Conservation (phyloP, 2,113 vertebrate species). For the Chascanopsetta lugubris region DNA sequence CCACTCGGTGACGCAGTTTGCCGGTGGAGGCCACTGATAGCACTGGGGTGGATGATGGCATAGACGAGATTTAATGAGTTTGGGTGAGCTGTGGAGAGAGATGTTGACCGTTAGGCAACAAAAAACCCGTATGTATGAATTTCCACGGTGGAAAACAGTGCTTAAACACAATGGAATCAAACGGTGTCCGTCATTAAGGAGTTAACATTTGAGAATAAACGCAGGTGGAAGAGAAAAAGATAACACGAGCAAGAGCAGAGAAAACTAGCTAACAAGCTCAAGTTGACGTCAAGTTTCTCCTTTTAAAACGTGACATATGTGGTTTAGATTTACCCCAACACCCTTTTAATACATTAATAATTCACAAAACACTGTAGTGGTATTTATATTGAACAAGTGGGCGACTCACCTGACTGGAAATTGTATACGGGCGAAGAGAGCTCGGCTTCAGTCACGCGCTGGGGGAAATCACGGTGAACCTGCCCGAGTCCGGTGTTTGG, state of each 20-base stretch:
- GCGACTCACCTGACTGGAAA: constrained; percentile 56
- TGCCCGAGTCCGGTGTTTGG: constrained; percentile 19
- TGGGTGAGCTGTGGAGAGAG: constrained; percentile 39
- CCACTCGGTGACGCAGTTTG: constrained; percentile 79
- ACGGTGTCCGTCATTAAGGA: neutral
- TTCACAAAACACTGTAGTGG: neutral
- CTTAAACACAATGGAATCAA: neutral
- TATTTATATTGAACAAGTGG: neutral
- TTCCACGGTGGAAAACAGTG: neutral
- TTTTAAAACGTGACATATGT: neutral
- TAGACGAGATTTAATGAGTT: constrained; percentile 52
- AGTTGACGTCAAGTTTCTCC: neutral
- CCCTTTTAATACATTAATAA: no score
- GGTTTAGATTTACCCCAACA: no score
- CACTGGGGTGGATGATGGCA: constrained; percentile 48
- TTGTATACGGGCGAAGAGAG: constrained; percentile 2
- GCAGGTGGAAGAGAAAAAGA: constrained; percentile 10
- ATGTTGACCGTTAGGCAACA: constrained; percentile 26
- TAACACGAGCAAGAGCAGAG: no score
- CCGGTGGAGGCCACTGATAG: constrained; percentile 63
- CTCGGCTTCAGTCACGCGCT: constrained; percentile 16
- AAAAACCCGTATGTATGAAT: no score
- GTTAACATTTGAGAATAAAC: neutral
- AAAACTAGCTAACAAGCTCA: neutral
- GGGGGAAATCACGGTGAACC: constrained; percentile 8